These are phyloP conservation scores for Pinctada fucata DNA, from an alignment of 2,888 invertebrate genomes.

Conservation along the genomic window DNA sequence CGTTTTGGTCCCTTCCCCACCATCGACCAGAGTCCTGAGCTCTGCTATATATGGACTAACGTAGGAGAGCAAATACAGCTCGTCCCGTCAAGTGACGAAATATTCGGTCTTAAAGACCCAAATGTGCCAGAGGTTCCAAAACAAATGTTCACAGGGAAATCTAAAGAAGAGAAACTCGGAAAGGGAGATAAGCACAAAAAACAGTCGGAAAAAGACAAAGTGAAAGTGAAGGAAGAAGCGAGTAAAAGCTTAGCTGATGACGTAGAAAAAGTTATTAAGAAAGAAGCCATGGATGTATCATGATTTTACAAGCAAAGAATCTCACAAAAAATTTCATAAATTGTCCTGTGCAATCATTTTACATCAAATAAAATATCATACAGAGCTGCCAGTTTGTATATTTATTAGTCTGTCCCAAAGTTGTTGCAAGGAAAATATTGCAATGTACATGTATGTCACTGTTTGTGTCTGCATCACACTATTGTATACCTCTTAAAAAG, in stretches of 20 bases:
- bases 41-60: slow-evolving; percentile 74
- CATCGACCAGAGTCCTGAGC: slow-evolving; percentile 64
- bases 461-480: too few species aligned
- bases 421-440: too few species aligned
- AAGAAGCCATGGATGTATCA: neutral
- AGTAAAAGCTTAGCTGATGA: slow-evolving; percentile 16
- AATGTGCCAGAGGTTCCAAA: neutral
- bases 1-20: slow-evolving; percentile 86
- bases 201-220: slow-evolving; percentile 26
- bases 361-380: too few species aligned
- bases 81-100: slow-evolving; percentile 68
- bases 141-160: slow-evolving; percentile 16
- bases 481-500: too few species aligned
- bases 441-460: too few species aligned
- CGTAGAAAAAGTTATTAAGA: neutral
- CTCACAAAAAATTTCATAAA: too few species aligned
- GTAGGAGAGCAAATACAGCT: slow-evolving; percentile 70
- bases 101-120: slow-evolving; percentile 60
- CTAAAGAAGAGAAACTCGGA: slow-evolving; percentile 30
- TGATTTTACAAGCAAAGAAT: neutral
- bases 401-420: too few species aligned
- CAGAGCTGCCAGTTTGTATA: too few species aligned
- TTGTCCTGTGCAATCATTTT: too few species aligned
- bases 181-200: slow-evolving; percentile 27
- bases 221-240: slow-evolving; percentile 16